Evolutionary conservation across 1,140 invertebrate species (phyloP).

Genomic region (Brachionus rotundiformis): DNA sequence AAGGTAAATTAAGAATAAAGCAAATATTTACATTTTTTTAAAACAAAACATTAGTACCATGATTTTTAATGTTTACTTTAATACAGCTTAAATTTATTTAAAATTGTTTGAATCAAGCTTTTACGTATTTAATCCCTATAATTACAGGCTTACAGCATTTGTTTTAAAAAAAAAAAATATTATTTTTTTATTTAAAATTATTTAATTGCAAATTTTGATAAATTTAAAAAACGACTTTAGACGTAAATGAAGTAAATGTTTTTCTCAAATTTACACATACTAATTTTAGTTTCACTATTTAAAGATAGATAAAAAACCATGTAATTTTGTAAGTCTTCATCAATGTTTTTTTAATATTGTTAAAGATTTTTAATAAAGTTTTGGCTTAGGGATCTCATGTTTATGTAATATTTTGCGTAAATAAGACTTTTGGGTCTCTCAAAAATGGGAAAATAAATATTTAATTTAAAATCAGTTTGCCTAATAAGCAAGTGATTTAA

Average conservation of each 20-base stretch:
- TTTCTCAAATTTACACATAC: background rate
- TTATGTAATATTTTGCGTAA: background rate
- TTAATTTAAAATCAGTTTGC: background rate
- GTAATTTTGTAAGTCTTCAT: background rate
- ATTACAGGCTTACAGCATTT: background rate
- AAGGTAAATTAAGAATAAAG: background rate
- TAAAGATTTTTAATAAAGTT: background rate
- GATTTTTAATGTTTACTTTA: background rate
- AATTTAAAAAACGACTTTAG: background rate
- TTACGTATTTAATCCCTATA: background rate
- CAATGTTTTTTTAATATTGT: background rate
- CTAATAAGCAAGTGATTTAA: background rate
- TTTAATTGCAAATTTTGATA: background rate
- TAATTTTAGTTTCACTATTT: background rate
- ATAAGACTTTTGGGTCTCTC: background rate
- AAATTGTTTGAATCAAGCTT: background rate
- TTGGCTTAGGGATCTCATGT: background rate
- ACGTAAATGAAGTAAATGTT: background rate
- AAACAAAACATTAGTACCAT: background rate
- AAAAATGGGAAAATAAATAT: background rate
- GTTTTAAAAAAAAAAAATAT: background rate
- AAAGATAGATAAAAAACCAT: background rate
- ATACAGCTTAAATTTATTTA: background rate
- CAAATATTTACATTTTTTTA: background rate
- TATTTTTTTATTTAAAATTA: background rate